Base-by-base conservation (phyloP, 2,797 vertebrate genomes). In the Pogonophryne albipinna region DNA sequence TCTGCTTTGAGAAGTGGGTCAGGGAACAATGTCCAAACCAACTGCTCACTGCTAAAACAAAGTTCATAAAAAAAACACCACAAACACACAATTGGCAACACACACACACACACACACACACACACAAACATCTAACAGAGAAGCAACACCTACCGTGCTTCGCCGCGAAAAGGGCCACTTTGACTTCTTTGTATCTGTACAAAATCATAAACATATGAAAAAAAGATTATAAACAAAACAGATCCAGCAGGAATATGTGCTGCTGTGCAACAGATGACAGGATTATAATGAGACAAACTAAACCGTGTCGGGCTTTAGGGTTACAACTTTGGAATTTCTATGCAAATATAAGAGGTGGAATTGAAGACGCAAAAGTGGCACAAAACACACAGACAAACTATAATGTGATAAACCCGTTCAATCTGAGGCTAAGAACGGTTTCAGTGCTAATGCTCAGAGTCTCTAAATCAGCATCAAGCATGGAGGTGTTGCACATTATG, bases 91-190 rank as follows among this genome's bases (percentile, higher is more conserved):
- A 66, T 13, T 31, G 68, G 75, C 20, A 20, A 23, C 23, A 3
- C 23, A 23, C 23, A n/a, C n/a, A n/a, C n/a, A n/a, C n/a, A n/a
- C n/a, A n/a, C n/a, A n/a, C n/a, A n/a, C n/a, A n/a, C 23, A 3
- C 56, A 47, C 59, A 20, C 2, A 20, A 58, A 55, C 23, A 27
- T 44, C 34, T 4, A n/a, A 67, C 31, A 53, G 55, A 49, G 44
- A 72, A 47, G 85, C 34, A 45, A 66, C 89, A 96, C 96, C 91
- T 88, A 97, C 96, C 52, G 91, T 88, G 90, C 89, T 93, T 82
- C 94, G 96, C 75, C 91, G 96, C 34, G 92, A 93, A 86, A 98
- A 97, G 31, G 96, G 96, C 97, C 97, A 97, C 91, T 96, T 96
- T 68, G 93, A 89, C 81, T 97, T 98, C 94, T 97, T 98, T n/a